Percentiles rank a stretch among this genome's conserved stretches.
phyloP scores from a whole-genome alignment of 2,888 invertebrate genomes.

The Anthophora plumipes region DNA sequence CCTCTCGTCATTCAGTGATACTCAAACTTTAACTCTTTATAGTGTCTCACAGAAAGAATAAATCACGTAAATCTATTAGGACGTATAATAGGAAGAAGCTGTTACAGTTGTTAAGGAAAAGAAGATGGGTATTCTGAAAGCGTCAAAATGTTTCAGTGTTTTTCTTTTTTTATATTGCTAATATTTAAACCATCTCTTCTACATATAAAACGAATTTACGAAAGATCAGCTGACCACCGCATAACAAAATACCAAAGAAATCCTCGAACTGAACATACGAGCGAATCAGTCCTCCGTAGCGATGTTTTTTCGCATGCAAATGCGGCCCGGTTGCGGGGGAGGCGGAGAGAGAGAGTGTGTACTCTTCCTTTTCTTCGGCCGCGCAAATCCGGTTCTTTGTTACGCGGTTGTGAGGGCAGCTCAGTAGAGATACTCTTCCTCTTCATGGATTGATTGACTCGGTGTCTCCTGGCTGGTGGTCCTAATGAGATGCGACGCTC shows the following conservation, averaged over 20 bases:
- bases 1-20: no score
- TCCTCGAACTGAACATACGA: background rate
- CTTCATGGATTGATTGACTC: constrained; percentile 63
- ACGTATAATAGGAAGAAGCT: no score
- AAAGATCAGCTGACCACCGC: background rate
- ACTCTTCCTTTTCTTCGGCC: constrained; percentile 53
- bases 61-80: no score
- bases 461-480: constrained; percentile 58
- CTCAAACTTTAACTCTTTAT: no score
- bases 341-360: constrained; percentile 4
- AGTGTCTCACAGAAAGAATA: no score
- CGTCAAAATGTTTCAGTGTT: no score
- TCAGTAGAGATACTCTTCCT: background rate
- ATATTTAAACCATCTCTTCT: no score
- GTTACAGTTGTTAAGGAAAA: no score
- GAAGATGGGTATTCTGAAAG: no score
- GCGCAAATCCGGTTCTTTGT: constrained; percentile 69
- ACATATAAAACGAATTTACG: no score
- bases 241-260: background rate
- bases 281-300: constrained; percentile 12
- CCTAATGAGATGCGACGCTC: constrained; percentile 63
- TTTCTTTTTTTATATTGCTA: no score
- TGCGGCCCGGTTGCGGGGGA: constrained; percentile 45
- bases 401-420: constrained; percentile 46
- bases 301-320: constrained; percentile 49